phyloP scores from a whole-genome alignment of 2,888 invertebrate genomes.

The Blomia tropicalis region DNA sequence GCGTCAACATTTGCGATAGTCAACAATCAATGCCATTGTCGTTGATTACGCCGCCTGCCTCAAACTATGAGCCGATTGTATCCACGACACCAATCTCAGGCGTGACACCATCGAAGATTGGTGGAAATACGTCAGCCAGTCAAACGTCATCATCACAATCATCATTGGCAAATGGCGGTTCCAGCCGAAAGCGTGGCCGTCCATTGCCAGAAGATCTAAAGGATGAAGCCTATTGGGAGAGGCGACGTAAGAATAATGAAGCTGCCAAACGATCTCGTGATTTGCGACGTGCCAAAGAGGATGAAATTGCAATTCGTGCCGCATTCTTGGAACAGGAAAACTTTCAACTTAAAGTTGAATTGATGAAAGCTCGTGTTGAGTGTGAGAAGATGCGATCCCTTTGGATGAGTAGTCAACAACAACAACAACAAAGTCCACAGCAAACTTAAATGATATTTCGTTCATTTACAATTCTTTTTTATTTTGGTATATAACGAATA shows the following conservation, averaged over 20 bases:
- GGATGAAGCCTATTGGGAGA: conserved; percentile 70
- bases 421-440: background rate
- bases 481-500: no score
- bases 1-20: background rate
- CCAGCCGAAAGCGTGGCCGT: conserved; percentile 30
- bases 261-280: conserved; percentile 88
- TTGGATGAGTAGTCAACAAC: background rate
- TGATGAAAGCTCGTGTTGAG: conserved; percentile 32
- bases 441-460: background rate
- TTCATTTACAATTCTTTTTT: no score
- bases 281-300: conserved; percentile 70
- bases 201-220: conserved; percentile 39
- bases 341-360: conserved; percentile 53
- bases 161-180: background rate
- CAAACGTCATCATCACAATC: background rate
- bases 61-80: background rate
- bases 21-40: background rate
- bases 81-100: background rate
- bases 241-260: conserved; percentile 75
- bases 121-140: background rate
- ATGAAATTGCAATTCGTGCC: conserved; percentile 73
- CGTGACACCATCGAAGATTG: background rate
- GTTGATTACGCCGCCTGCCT: no score
- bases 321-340: conserved; percentile 73
- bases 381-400: background rate